A percentile compares a stretch with the other conserved stretches of the same genome.
phyloP scores from a whole-genome alignment of 2,888 invertebrate genomes.

The Acleris cristana region DNA sequence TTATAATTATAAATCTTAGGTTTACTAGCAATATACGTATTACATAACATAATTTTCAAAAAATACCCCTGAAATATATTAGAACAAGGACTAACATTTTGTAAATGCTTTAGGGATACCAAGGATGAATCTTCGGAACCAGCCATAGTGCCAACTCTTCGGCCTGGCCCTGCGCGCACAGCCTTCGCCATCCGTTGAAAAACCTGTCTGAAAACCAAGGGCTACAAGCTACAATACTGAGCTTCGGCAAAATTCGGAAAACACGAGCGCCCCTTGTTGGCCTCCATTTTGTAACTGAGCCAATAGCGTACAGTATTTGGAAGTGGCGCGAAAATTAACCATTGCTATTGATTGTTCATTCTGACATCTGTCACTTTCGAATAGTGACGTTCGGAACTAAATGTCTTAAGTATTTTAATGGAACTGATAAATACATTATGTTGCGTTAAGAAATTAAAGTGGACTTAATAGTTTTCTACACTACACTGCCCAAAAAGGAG shows the following conservation, averaged over 20 bases:
- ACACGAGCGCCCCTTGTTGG: background rate
- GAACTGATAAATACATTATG: too few relatives aligned
- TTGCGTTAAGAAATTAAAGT: too few relatives aligned
- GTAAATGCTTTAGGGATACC: background rate
- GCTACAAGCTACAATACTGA: too few relatives aligned
- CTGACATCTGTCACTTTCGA: background rate
- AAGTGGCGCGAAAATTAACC: background rate
- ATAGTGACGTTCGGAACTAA: too few relatives aligned
- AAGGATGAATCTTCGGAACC: conserved; percentile 60
- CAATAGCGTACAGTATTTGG: background rate
- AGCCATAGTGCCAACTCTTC: conserved; percentile 70
- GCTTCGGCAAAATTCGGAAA: background rate
- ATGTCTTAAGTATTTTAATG: too few relatives aligned
- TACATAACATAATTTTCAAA: too few relatives aligned
- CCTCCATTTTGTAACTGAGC: background rate
- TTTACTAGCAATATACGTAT: too few relatives aligned
- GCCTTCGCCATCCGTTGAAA: conserved; percentile 59
- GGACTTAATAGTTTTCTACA: too few relatives aligned
- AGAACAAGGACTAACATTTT: background rate
- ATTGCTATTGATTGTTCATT: background rate
- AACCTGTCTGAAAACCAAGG: background rate
- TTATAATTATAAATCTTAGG: too few relatives aligned
- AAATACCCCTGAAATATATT: too few relatives aligned
- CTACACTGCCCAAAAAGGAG: too few relatives aligned
- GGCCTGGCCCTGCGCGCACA: conserved; percentile 67